Evolutionary conservation across 2,797 vertebrate species (phyloP).

Genomic region (Loris lydekkerianus): DNA sequence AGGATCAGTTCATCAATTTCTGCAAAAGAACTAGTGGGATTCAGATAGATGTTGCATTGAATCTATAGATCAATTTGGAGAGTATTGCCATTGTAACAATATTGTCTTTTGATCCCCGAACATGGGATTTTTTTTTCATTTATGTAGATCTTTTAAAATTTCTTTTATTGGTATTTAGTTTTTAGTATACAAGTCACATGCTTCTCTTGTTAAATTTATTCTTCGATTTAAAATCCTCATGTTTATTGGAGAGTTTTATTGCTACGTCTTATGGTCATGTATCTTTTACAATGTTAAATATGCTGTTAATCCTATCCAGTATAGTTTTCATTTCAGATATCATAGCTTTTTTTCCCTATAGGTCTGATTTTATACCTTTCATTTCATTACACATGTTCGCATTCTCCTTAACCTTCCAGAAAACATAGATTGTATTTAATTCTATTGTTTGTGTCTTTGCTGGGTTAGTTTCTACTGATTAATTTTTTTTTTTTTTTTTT

Average conservation of each 20-base stretch:
- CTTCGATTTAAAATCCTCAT: background rate
- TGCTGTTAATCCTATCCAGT: background rate
- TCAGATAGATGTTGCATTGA: background rate
- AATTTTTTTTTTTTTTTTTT: background rate
- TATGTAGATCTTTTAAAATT: slow-evolving; percentile 19
- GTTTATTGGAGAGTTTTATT: background rate
- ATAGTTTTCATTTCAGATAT: background rate
- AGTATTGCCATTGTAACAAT: background rate
- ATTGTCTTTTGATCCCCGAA: background rate
- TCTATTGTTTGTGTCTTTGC: background rate
- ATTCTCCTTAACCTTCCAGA: background rate
- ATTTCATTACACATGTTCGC: background rate
- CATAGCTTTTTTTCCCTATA: background rate
- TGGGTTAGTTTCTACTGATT: slow-evolving; percentile 1
- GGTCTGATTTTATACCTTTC: background rate
- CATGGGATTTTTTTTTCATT: background rate
- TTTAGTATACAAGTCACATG: background rate
- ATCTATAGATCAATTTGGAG: background rate
- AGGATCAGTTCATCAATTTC: background rate
- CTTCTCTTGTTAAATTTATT: background rate
- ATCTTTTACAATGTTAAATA: background rate
- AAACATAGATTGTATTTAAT: background rate
- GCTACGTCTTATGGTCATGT: background rate
- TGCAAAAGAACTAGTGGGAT: background rate
- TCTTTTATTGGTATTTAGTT: background rate